A percentile compares a stretch with the other conserved stretches of the same genome.
Evolutionary conservation across 2,113 vertebrate genomes (phyloP).

Genomic region (Brachypteracias leptosomus): DNA sequence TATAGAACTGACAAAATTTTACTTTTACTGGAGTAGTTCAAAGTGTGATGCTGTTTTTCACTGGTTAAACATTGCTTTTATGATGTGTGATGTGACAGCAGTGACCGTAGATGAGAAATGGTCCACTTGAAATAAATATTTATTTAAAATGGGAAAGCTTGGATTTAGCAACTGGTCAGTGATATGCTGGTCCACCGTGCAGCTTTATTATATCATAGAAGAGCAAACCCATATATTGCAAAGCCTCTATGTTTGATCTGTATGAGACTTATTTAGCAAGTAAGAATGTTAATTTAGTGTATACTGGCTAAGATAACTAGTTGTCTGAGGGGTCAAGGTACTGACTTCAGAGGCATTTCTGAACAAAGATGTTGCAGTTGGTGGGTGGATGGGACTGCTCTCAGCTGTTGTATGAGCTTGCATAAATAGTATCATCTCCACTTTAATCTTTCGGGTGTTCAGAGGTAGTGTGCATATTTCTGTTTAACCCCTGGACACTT

Average conservation of each 20-base stretch:
- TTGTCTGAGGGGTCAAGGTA: constrained; percentile 82
- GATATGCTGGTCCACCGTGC: neutral
- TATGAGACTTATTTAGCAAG: constrained; percentile 52
- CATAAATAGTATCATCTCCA: constrained; percentile 84
- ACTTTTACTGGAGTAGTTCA: neutral
- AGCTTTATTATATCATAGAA: neutral
- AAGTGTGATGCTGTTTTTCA: neutral
- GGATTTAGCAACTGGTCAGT: neutral
- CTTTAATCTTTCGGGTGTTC: constrained; percentile 84
- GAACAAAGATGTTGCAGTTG: constrained; percentile 83
- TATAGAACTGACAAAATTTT: neutral
- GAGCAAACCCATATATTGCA: neutral
- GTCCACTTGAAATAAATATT: neutral
- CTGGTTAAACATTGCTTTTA: neutral
- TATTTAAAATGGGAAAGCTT: neutral
- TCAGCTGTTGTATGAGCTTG: constrained; percentile 83
- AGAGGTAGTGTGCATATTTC: constrained; percentile 83
- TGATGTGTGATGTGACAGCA: neutral
- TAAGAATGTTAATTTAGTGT: constrained; percentile 70
- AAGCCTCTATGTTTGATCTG: neutral
- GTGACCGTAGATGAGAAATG: neutral
- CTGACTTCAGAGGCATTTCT: constrained; percentile 83
- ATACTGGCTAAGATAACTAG: constrained; percentile 74
- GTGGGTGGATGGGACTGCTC: constrained; percentile 74
- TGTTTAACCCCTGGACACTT: constrained; percentile 75